Base-by-base conservation (phyloP, 2,113 vertebrate species). In the Ictalurus punctatus region DNA sequence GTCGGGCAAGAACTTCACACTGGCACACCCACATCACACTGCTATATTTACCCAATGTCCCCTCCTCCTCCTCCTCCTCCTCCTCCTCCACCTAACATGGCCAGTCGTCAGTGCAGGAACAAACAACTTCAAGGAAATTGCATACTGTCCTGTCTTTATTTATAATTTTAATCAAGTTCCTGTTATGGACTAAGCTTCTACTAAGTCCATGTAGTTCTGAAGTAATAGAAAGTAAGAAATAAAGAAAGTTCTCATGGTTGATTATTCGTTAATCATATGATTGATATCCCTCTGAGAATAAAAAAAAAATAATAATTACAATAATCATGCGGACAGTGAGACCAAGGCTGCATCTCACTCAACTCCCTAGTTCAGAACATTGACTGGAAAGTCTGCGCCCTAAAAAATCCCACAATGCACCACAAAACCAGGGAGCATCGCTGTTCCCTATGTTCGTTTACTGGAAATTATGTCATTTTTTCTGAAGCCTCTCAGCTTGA, bases 1-100 rank as follows among this genome's bases (percentile, higher is more conserved):
- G 61, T 67, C 71, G 76, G 34, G 37, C 82, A 65, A 79, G 59
- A 84, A 69, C 74, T 67, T 48, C 58, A 80, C 88, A 85, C 83
- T 74, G 67, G n/a, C 73, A 61, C 58, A 85, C 83, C 83, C 83
- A 89, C 88, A 71, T 79, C 76, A 34, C 84, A 59, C 48, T 2
- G 48, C 83, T 81, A 81, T 81, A 84, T 88, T 88, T 84, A 88
- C 56, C 71, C 78, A 84, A 16, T 27, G 82, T 54, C 82, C 81
- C 74, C 86, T 81, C 52, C 79, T 87, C 52, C 58, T 79, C 25
- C 79, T 81, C 59, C 74, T 87, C 54, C 52, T 87, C 78, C 85
- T 86, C 80, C 54, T 40, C n/a, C 73, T 86, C 59, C 23, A 63
- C 58, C 85, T 79, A 58, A 58, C n/a, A 71, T 30, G 16, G 37